These are phyloP conservation scores for Uloborus diversus DNA, from an alignment of 1,140 invertebrate species.

Conservation along the genomic window DNA sequence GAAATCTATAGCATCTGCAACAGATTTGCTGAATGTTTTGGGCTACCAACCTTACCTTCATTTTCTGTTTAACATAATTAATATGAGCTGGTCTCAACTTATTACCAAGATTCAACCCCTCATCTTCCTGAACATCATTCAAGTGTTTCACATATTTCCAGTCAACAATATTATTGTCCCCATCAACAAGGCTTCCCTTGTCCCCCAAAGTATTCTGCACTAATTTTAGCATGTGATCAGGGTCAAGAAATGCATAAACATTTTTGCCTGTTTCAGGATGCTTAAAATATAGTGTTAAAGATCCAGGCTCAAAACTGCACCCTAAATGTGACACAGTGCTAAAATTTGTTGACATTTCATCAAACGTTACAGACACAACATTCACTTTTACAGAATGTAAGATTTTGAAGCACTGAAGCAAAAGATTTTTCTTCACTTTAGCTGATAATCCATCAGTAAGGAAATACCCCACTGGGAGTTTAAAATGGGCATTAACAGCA, in stretches of 20 bases:
- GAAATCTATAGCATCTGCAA: neutral
- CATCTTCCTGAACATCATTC: neutral
- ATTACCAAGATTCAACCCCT: neutral
- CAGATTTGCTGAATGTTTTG: neutral
- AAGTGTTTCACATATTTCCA: conserved; percentile 7
- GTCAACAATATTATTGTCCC: neutral
- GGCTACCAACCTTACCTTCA: neutral
- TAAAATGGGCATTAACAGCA: conserved; percentile 61
- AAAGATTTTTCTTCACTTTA: neutral
- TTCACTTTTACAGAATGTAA: neutral
- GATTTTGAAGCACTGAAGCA: neutral
- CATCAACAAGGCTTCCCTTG: neutral
- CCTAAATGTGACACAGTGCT: neutral
- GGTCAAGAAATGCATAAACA: neutral
- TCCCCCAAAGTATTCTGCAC: neutral
- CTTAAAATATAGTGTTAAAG: neutral
- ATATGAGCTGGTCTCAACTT: neutral
- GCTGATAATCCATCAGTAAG: neutral
- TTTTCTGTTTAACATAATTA: neutral
- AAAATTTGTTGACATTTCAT: neutral
- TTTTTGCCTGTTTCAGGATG: neutral
- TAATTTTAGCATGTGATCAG: neutral
- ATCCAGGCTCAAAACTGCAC: neutral
- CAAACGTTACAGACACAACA: conserved; percentile 11
- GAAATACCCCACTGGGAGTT: conserved; percentile 47